Percentiles rank a stretch among this genome's conserved stretches.
Evolutionary conservation across 1,140 invertebrate genomes (phyloP).

Genomic region (Orussus abietinus): DNA sequence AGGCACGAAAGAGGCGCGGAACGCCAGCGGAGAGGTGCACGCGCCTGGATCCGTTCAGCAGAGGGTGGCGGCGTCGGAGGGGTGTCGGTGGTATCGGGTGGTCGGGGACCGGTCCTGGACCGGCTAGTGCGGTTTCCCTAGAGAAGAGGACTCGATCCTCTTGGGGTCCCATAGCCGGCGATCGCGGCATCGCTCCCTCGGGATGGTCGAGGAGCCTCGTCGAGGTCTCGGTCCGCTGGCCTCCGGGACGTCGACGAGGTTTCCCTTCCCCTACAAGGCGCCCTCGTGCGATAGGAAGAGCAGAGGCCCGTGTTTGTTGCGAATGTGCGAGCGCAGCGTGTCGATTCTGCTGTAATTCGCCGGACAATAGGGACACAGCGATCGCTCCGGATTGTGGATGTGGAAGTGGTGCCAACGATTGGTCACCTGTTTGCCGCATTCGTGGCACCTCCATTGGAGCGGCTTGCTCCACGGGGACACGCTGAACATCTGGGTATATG

Average conservation of each 20-base stretch:
- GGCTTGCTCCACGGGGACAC: slow-evolving; percentile 63
- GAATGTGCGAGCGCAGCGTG: slow-evolving; percentile 71
- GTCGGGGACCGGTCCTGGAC: not conserved
- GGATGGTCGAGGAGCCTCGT: not conserved
- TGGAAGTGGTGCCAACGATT: slow-evolving; percentile 85
- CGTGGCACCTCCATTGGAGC: slow-evolving; percentile 73
- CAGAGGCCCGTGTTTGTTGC: slow-evolving; percentile 67
- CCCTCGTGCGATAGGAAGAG: slow-evolving; percentile 50
- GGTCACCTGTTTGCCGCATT: slow-evolving; percentile 79
- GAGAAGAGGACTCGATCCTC: too few relatives aligned
- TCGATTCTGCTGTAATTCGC: slow-evolving; percentile 83
- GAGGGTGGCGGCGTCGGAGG: too few relatives aligned
- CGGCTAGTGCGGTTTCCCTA: not conserved
- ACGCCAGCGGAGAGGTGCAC: too few relatives aligned
- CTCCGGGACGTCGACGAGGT: too few relatives aligned
- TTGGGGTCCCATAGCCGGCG: too few relatives aligned
- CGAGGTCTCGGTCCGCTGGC: too few relatives aligned
- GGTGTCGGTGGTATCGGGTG: too few relatives aligned
- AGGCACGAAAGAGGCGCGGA: too few relatives aligned
- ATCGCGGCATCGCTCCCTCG: too few relatives aligned
- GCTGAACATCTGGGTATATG: slow-evolving; percentile 78
- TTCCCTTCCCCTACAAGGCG: slow-evolving; percentile 38
- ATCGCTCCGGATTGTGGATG: slow-evolving; percentile 74
- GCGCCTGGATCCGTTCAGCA: too few relatives aligned
- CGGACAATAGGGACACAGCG: slow-evolving; percentile 76